Evolutionary conservation across 2,113 vertebrate genomes (phyloP), one percentile per base, ranked within the genome.

Genomic region (Psilopogon haemacephalus): DNA sequence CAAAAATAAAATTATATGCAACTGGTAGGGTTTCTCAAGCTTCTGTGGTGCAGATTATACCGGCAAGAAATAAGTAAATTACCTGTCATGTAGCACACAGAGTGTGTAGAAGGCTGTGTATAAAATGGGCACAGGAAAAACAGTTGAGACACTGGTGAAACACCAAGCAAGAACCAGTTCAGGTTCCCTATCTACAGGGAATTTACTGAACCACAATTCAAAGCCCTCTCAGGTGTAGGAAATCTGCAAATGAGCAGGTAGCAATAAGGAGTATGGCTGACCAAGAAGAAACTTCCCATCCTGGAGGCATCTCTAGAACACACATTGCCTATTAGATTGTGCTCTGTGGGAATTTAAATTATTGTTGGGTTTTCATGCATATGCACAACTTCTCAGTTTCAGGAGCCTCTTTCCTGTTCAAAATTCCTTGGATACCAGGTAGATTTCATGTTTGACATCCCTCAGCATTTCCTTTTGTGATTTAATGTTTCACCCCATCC

Each of bases 251-350:
- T 46, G 8, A 35, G 3, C 15, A 28, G 15, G 2, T 20, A 18
- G 44, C 42, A 81, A 56, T 28, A 23, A 71, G 28, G 58, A 52
- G 50, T 3, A 46, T 1, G 13, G 24, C 9, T 4, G 21, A 52
- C 3, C 21, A 27, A 5, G 13, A 8, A 9, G 56, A 63, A 56
- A 32, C 37, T 17, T 32, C 11, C 23, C 65, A 38, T 4, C 60
- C 37, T 30, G 38, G 46, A 79, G 79, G 12, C 42, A 26, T 2
- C 20, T 46, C 70, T 55, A 35, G 11, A 28, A n/a, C 63, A 56
- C 2, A 26, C 7, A 1, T 2, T 6, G 30, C 4, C 24, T 5
- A 3, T 1, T 30, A 37, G 15, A 21, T 26, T 35, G 27, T 6
- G 15, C 28, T 50, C 50, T 37, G 37, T 13, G 33, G 37, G 9